phyloP scores from a whole-genome alignment of 2,888 invertebrate genomes.

The Nasonovia ribisnigri region DNA sequence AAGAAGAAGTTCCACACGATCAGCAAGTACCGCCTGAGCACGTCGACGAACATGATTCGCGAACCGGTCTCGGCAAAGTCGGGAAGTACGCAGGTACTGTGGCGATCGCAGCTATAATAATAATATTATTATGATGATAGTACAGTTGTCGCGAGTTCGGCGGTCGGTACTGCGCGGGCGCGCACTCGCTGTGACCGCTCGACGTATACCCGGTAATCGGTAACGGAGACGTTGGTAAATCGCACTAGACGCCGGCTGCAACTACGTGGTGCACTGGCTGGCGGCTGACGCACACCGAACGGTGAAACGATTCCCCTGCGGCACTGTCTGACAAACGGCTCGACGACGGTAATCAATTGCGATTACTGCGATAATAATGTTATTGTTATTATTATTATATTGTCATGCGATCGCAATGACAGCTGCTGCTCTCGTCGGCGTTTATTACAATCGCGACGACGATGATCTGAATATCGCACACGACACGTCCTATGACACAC shows the following conservation, averaged over 20 bases:
- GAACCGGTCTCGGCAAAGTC: not conserved
- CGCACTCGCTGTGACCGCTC: not conserved
- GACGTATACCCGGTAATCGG: not conserved
- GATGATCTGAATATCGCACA: not conserved
- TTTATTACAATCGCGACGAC: not conserved
- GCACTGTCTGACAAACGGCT: not conserved
- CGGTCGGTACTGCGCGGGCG: not conserved
- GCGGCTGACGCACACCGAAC: not conserved
- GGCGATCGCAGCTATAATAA: not conserved
- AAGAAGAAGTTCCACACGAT: constrained; percentile 64
- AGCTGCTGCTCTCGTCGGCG: not conserved
- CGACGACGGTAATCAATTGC: not conserved
- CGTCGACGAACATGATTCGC: constrained; percentile 53
- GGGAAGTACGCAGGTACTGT: not conserved
- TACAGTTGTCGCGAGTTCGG: not conserved
- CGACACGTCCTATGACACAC: not conserved
- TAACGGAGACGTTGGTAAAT: not conserved
- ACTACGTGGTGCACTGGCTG: not conserved
- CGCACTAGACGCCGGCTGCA: not conserved
- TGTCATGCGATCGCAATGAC: not conserved
- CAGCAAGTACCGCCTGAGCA: constrained; percentile 59
- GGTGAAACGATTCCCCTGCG: not conserved
- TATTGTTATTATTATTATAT: not conserved
- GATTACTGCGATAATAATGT: not conserved
- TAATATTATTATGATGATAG: not conserved